Evolutionary conservation across 2,888 invertebrate species (phyloP).

Genomic region (Clunio marinus): DNA sequence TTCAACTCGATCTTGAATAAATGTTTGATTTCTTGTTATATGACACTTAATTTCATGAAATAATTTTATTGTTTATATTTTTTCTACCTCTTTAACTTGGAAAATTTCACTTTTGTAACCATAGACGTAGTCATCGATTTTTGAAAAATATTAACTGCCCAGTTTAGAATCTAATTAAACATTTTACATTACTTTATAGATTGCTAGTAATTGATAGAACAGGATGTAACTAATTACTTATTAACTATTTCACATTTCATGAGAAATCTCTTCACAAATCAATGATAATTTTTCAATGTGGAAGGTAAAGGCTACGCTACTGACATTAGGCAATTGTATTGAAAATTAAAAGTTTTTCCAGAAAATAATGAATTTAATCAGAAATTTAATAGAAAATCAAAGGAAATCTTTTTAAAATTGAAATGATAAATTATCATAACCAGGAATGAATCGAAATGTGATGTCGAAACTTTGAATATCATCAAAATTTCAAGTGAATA

Average conservation of each 20-base stretch:
- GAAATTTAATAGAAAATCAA: background rate
- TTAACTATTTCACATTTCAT: too few species aligned
- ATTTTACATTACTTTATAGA: too few species aligned
- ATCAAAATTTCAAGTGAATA: background rate
- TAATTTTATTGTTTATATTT: background rate
- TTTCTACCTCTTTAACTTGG: background rate
- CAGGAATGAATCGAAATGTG: background rate
- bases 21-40: too few species aligned
- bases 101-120: background rate
- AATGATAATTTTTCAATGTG: too few species aligned
- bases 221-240: too few species aligned
- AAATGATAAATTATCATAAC: too few species aligned
- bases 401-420: too few species aligned
- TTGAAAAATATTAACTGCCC: background rate
- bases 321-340: background rate
- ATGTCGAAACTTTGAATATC: constrained; percentile 1
- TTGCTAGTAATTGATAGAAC: too few species aligned
- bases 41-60: too few species aligned
- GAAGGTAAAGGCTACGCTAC: too few species aligned
- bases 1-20: too few species aligned
- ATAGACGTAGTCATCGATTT: background rate
- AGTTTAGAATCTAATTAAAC: background rate
- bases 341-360: background rate
- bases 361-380: background rate
- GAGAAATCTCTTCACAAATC: too few species aligned